Base-by-base conservation (phyloP, 2,113 vertebrate genomes). In the Argyrosomus japonicus region DNA sequence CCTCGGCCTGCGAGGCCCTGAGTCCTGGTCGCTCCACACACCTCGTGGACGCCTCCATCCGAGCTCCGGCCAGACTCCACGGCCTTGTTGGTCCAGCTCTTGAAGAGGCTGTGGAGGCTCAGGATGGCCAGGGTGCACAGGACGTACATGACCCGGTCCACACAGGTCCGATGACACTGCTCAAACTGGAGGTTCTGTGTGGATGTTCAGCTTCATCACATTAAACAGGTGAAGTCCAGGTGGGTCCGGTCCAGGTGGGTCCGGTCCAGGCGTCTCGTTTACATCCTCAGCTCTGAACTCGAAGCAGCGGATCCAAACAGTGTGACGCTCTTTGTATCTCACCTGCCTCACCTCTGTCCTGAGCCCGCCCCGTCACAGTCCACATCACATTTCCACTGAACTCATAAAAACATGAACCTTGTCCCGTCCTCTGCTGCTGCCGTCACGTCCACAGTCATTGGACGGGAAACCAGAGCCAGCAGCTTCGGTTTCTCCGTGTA, bases 101-200 rank as follows among this genome's bases (percentile, higher is more conserved):
- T 92, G 21, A 88, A 77, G 90, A 96, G 94, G 88, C 85, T 87
- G 69, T 92, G 92, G 27, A 89, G 68, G 0, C 70, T 91, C 72
- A 96, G 91, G 57, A 95, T 89, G 1, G 89, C 87, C 88, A 97
- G 92, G 0, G 83, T 91, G 56, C 94, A 94, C 43, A 96, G 79
- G 0, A 93, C 29, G 0, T 94, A 94, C 96, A 97, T 95, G 92
- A 62, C 74, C 51, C 45, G 0, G n/a, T 19, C 40, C 61, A 17
- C 5, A 3, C 61, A 19, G 62, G 27, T 58, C 68, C 77, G 4
- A 19, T 4, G 3, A 23, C 5, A 19, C 23, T 0, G 23, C 4
- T 85, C 53, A 77, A 58, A 11, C 6, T 4, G 15, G 11, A 4
- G 17, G 48, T 6, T 14, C 4, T 0, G 76, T 14, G 40, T 12